Evolutionary conservation across 37 sponge, comb jelly and placozoan species (phyloP).

Genomic region (Beroe forskalii): DNA sequence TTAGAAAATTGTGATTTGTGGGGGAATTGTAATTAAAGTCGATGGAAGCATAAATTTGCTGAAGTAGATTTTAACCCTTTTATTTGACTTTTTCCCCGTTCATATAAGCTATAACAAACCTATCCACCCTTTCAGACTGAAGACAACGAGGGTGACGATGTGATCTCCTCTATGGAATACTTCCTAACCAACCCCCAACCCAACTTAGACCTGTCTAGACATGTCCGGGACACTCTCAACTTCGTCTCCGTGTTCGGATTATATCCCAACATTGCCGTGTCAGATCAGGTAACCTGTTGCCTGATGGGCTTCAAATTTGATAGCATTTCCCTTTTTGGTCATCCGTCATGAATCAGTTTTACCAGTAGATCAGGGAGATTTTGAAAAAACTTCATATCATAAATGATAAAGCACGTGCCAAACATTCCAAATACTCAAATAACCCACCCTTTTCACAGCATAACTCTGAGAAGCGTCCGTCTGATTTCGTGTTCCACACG

Average conservation of each 20-base stretch:
- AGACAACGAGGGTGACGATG: background rate
- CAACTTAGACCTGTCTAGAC: slow-evolving; percentile 53
- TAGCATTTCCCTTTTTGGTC: background rate
- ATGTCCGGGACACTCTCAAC: slow-evolving; percentile 55
- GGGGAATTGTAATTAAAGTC: no score
- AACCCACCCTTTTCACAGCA: no score
- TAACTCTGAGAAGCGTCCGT: slow-evolving; percentile 40
- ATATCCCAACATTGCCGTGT: slow-evolving; percentile 86
- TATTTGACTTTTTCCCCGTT: no score
- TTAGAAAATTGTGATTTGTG: no score
- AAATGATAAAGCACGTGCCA: no score
- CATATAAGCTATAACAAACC: no score
- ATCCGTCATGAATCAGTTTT: no score
- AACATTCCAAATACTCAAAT: no score
- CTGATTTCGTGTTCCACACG: slow-evolving; percentile 54
- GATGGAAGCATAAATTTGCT: no score
- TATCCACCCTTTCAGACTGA: background rate
- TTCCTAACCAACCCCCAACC: slow-evolving; percentile 56
- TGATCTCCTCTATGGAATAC: slow-evolving; percentile 56
- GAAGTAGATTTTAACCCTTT: no score
- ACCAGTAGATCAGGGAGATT: no score
- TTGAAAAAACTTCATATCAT: no score
- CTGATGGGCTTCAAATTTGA: background rate
- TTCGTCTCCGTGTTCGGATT: slow-evolving; percentile 71
- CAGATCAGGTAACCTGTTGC: slow-evolving; percentile 54